These are phyloP conservation scores for Fragum sueziense DNA, from an alignment of 2,888 invertebrate genomes.

Conservation along the genomic window DNA sequence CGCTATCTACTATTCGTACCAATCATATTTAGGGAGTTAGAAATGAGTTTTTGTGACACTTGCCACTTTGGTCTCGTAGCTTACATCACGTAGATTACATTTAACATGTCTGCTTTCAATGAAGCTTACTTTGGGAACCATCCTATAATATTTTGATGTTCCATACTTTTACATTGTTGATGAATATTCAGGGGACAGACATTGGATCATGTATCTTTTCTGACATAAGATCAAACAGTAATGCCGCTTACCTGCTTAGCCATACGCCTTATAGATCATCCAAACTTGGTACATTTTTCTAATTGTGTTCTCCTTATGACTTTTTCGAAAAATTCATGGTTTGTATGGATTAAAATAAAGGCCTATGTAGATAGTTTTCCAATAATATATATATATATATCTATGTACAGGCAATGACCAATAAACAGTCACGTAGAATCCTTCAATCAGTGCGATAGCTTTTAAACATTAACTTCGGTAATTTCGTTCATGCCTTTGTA, in stretches of 20 bases:
- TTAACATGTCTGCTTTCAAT: too few species aligned
- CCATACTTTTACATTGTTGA: background rate
- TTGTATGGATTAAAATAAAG: background rate
- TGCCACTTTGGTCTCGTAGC: background rate
- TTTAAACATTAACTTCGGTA: background rate
- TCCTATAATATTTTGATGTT: background rate
- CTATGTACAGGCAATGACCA: background rate
- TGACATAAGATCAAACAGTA: background rate
- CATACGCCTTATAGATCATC: background rate
- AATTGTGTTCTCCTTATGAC: background rate
- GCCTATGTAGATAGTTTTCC: background rate
- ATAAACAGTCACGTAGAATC: background rate
- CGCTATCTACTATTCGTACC: background rate
- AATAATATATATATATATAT: too few species aligned
- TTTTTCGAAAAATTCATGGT: background rate
- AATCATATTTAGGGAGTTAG: background rate
- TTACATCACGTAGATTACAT: background rate
- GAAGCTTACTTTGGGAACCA: background rate
- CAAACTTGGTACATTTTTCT: background rate
- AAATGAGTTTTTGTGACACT: background rate
- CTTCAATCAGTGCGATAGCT: background rate
- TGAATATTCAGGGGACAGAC: too few species aligned
- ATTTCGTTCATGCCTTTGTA: background rate
- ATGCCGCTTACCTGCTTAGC: background rate
- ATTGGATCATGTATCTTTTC: background rate